Evolutionary conservation across 2,888 invertebrate genomes (phyloP).

Genomic region (Calliopum simillimum): DNA sequence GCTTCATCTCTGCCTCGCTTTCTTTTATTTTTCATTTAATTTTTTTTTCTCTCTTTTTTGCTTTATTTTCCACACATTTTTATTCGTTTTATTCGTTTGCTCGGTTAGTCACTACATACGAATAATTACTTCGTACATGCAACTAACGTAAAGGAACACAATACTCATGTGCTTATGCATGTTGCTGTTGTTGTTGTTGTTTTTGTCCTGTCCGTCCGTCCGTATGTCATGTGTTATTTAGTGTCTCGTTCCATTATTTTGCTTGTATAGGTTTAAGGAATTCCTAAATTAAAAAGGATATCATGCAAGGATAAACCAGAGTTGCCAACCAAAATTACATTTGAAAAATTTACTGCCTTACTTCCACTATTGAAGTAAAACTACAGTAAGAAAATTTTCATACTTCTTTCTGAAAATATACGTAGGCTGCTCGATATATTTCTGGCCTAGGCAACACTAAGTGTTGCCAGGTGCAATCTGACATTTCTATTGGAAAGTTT

Average conservation of each 20-base stretch:
- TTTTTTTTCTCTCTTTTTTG: not conserved
- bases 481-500: too few relatives aligned
- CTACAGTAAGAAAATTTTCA: too few relatives aligned
- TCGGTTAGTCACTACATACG: constrained; percentile 23
- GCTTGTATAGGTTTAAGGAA: constrained; percentile 12
- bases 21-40: not conserved
- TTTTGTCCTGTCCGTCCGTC: not conserved
- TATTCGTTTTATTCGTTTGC: not conserved
- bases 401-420: too few relatives aligned
- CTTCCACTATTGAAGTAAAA: too few relatives aligned
- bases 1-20: not conserved
- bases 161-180: not conserved
- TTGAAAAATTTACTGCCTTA: too few relatives aligned
- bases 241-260: constrained; percentile 11
- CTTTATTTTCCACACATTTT: not conserved
- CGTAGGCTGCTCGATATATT: too few relatives aligned
- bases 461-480: too few relatives aligned
- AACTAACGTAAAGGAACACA: too few relatives aligned
- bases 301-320: not conserved
- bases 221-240: constrained; percentile 21
- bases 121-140: not conserved
- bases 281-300: constrained; percentile 32
- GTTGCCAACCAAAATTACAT: constrained; percentile 28
- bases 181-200: constrained; percentile 1
- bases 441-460: too few relatives aligned